phyloP scores from a whole-genome alignment of 2,888 invertebrate genomes.

The Zeuzera pyrina region DNA sequence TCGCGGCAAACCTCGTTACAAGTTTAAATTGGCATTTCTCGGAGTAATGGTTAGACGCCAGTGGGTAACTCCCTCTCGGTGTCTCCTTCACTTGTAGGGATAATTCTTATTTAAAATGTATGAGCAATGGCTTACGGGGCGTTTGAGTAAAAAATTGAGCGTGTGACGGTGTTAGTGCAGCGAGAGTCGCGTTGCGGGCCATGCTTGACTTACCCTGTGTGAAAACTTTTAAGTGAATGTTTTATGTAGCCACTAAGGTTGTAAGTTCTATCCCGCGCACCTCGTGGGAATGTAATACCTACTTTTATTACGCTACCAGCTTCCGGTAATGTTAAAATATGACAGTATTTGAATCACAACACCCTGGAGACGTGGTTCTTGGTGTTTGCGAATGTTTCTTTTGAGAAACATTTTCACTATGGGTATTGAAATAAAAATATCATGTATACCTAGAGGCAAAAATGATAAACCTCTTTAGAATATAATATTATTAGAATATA shows the following conservation, averaged over 20 bases:
- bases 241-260: conserved; percentile 10
- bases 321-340: conserved; percentile 9
- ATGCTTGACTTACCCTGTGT: too few relatives aligned
- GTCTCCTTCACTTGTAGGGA: conserved; percentile 47
- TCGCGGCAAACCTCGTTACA: conserved; percentile 69
- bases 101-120: conserved; percentile 67
- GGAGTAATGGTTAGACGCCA: conserved; percentile 63
- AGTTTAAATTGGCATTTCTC: conserved; percentile 72
- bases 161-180: background rate
- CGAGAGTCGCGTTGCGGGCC: background rate
- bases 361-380: too few relatives aligned
- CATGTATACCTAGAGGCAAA: too few relatives aligned
- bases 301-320: conserved; percentile 9
- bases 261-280: conserved; percentile 1
- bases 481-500: too few relatives aligned
- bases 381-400: too few relatives aligned
- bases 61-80: conserved; percentile 47
- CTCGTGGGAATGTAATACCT: conserved; percentile 4
- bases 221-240: conserved; percentile 9
- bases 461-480: too few relatives aligned
- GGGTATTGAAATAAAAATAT: too few relatives aligned
- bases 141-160: conserved; percentile 7
- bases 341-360: conserved; percentile 4
- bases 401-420: too few relatives aligned
- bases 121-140: conserved; percentile 28